Conservation (phyloP, 2,113 vertebrate genomes). For the Argyrosomus japonicus region DNA sequence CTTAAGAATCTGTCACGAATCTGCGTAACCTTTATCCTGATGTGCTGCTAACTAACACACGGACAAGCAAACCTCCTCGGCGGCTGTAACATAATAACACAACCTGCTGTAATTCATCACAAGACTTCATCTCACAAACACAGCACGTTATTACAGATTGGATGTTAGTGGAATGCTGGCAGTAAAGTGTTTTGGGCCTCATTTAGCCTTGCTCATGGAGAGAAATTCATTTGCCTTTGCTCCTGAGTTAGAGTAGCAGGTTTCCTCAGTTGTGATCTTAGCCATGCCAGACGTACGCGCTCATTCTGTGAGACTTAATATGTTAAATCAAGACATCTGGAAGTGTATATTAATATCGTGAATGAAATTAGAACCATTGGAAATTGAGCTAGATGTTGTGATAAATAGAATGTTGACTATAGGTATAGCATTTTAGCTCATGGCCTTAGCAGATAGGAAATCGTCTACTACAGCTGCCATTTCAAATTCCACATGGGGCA, state of each 20-base stretch:
- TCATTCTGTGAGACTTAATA: slow-evolving; percentile 18
- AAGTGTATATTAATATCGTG: slow-evolving; percentile 14
- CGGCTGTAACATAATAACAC: slow-evolving; percentile 5
- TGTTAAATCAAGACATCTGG: slow-evolving; percentile 34
- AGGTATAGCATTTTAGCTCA: not conserved
- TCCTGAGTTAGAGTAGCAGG: slow-evolving; percentile 26
- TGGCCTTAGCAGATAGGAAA: not conserved
- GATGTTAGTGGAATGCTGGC: slow-evolving; percentile 43
- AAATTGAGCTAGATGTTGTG: not conserved
- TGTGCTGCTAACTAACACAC: not conserved
- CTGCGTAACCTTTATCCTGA: not conserved
- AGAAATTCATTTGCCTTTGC: slow-evolving; percentile 36
- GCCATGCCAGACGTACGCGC: slow-evolving; percentile 22
- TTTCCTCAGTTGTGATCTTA: slow-evolving; percentile 27
- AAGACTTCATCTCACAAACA: slow-evolving; percentile 46
- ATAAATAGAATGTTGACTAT: not conserved
- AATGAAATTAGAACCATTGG: not conserved
- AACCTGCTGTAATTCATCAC: slow-evolving; percentile 50
- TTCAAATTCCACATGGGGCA: not conserved
- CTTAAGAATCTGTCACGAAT: not conserved
- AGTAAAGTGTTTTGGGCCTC: slow-evolving; percentile 48
- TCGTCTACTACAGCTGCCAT: not conserved
- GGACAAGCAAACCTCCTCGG: slow-evolving; percentile 5
- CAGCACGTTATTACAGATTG: slow-evolving; percentile 50
- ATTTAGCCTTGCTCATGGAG: slow-evolving; percentile 48